Conservation (phyloP, 2,888 invertebrate genomes). For the Operophtera brumata region DNA sequence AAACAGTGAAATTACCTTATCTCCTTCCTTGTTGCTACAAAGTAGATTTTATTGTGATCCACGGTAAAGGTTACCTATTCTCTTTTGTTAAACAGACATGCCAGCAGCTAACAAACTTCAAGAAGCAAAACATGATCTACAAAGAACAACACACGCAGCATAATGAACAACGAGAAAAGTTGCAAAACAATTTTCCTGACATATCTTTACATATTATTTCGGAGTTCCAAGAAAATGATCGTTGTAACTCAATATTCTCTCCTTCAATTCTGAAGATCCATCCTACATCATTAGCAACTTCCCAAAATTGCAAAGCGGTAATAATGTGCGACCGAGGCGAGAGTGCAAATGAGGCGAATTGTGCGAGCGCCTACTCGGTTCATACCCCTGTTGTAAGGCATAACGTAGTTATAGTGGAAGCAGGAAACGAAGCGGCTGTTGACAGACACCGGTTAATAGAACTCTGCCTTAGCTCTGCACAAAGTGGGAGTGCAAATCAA, state of each 20-base stretch:
- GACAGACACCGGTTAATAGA: not conserved
- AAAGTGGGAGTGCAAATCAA: no score
- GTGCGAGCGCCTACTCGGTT: not conserved
- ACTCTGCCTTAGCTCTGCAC: not conserved
- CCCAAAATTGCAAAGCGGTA: conserved; percentile 13
- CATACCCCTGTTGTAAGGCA: not conserved
- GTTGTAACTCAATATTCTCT: conserved; percentile 5
- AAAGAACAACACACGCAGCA: no score
- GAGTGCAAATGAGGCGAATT: conserved; percentile 18
- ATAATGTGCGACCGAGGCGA: conserved; percentile 11
- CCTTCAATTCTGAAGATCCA: not conserved
- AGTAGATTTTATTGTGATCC: no score
- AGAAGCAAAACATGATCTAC: no score
- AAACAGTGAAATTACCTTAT: no score
- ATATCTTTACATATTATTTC: not conserved
- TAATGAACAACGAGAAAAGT: not conserved
- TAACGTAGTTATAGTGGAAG: not conserved
- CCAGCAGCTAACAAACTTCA: no score
- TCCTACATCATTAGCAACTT: conserved; percentile 22
- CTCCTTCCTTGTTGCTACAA: no score
- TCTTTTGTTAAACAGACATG: no score
- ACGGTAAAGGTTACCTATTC: no score
- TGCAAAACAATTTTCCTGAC: not conserved
- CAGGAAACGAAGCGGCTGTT: not conserved
- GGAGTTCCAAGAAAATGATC: not conserved